Evolutionary conservation across 2,113 vertebrate species (phyloP).

Genomic region (Chrysemys picta): DNA sequence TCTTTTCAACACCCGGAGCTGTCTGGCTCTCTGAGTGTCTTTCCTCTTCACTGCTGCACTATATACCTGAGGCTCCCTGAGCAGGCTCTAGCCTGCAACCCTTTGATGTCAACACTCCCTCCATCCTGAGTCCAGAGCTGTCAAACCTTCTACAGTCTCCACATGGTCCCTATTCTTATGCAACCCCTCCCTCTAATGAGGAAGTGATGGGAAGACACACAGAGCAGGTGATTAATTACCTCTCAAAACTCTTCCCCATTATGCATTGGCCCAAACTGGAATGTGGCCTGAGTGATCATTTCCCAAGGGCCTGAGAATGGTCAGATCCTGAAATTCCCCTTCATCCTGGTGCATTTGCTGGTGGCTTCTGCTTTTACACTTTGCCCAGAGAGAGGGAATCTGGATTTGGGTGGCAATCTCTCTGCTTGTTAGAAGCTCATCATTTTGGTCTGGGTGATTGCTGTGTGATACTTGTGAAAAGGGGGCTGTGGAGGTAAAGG

Average conservation of each 20-base stretch:
- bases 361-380: neutral
- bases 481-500: neutral
- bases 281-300: neutral
- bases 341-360: neutral
- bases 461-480: neutral
- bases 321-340: neutral
- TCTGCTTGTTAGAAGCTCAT: neutral
- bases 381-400: neutral
- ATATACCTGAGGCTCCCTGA: constrained; percentile 60
- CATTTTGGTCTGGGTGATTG: neutral
- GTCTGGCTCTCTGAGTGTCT: neutral
- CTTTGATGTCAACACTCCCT: constrained; percentile 76
- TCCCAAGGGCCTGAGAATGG: neutral
- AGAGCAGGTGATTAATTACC: neutral
- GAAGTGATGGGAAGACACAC: neutral
- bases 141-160: constrained; percentile 82
- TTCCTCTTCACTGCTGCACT: neutral
- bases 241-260: neutral
- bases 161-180: constrained; percentile 55
- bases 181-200: constrained; percentile 49
- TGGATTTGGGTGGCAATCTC: neutral
- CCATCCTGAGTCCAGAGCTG: constrained; percentile 60
- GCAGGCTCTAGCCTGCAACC: constrained; percentile 56
- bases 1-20: neutral
- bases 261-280: neutral